These are phyloP conservation scores for Drosophila mayaguana DNA, from an alignment of 2,888 invertebrate genomes.

Conservation along the genomic window DNA sequence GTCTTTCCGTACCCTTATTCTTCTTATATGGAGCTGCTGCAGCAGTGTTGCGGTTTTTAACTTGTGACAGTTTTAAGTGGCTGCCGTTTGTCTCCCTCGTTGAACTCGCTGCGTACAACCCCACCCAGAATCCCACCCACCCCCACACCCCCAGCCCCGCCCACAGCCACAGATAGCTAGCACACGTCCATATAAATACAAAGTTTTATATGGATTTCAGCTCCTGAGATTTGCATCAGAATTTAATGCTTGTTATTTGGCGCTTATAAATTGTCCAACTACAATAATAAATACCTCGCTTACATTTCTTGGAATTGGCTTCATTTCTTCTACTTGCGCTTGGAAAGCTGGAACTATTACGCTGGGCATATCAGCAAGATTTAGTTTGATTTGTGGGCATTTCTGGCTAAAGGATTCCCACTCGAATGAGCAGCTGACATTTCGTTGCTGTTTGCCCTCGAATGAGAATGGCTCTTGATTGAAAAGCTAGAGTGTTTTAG, in stretches of 20 bases:
- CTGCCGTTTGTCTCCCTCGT: conserved; percentile 71
- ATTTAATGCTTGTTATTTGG: conserved; percentile 64
- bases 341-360: not conserved
- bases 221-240: conserved; percentile 56
- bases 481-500: not conserved
- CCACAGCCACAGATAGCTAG: not conserved
- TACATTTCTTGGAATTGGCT: conserved; percentile 33
- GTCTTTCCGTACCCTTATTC: not conserved
- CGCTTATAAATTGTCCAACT: conserved; percentile 66
- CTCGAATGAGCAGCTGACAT: not conserved
- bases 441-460: too few species aligned
- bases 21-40: conserved; percentile 36
- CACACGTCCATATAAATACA: conserved; percentile 18
- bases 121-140: not conserved
- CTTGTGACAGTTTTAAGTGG: conserved; percentile 81
- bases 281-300: conserved; percentile 55
- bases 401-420: not conserved
- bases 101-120: conserved; percentile 32
- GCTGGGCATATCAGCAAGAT: conserved; percentile 4
- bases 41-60: conserved; percentile 78
- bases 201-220: conserved; percentile 15
- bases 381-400: not conserved
- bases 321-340: conserved; percentile 5
- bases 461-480: not conserved
- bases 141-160: not conserved